A percentile compares a stretch with the other conserved stretches of the same genome.
Evolutionary conservation across 2,113 vertebrate species (phyloP).

Genomic region (Ascaphus truei): DNA sequence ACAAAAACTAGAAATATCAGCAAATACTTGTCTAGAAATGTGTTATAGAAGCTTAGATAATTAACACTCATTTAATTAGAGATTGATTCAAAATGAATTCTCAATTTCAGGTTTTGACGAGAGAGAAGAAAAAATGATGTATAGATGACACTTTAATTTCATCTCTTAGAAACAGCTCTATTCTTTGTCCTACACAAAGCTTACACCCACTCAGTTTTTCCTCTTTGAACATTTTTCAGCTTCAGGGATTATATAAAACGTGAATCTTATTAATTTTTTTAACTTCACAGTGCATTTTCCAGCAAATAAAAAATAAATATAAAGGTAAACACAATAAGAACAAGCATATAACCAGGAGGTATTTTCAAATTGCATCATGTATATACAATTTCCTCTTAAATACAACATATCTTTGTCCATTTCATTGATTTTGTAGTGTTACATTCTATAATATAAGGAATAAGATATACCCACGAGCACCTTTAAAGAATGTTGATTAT

Average conservation of each 20-base stretch:
- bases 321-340: not conserved
- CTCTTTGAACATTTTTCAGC: not conserved
- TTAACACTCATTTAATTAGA: not conserved
- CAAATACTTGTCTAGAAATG: not conserved
- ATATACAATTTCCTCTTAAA: too few relatives aligned
- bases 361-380: not conserved
- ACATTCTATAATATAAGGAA: not conserved
- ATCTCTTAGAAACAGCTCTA: not conserved
- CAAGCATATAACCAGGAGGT: not conserved
- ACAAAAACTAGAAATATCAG: not conserved
- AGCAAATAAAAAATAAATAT: not conserved
- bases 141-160: not conserved
- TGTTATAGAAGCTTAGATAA: not conserved
- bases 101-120: not conserved
- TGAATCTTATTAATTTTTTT: too few relatives aligned
- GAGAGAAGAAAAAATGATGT: not conserved
- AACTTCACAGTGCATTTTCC: not conserved
- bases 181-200: not conserved
- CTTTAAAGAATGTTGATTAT: too few relatives aligned
- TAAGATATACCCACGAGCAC: too few relatives aligned
- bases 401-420: too few relatives aligned
- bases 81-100: not conserved
- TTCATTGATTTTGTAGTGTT: not conserved
- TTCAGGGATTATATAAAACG: not conserved
- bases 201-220: not conserved